Conservation (phyloP, 2,888 invertebrate genomes). For the Emmelina monodactyla region DNA sequence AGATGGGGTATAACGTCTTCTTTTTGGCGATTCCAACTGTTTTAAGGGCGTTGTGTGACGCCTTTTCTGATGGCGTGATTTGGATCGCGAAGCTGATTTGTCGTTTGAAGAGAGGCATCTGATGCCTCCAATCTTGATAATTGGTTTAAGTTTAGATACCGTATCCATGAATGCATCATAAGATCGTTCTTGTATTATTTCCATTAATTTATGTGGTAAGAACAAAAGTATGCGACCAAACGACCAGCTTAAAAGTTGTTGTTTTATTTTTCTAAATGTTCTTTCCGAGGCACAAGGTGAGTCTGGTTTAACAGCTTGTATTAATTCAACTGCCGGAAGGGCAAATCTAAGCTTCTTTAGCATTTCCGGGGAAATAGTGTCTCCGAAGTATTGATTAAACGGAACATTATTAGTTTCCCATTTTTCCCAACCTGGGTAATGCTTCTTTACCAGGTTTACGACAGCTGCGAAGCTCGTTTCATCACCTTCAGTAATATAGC, state of each 20-base stretch:
- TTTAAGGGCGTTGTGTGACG: neutral
- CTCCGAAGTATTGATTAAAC: slow-evolving; percentile 4
- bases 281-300: neutral
- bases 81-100: neutral
- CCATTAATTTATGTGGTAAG: slow-evolving; percentile 6
- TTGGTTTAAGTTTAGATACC: slow-evolving; percentile 2
- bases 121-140: neutral
- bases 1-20: neutral
- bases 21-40: neutral
- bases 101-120: neutral
- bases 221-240: slow-evolving; percentile 7
- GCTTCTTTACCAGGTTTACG: neutral
- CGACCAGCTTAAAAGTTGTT: slow-evolving; percentile 4
- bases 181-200: slow-evolving; percentile 3
- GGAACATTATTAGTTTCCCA: slow-evolving; percentile 2
- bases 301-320: neutral
- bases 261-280: slow-evolving; percentile 3
- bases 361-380: slow-evolving; percentile 2
- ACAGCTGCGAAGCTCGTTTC: neutral
- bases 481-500: neutral
- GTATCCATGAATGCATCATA: slow-evolving; percentile 2
- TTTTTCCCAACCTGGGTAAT: neutral
- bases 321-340: slow-evolving; percentile 4
- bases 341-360: slow-evolving; percentile 7
- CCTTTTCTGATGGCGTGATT: neutral